phyloP scores from a whole-genome alignment of 35 echinoderm and acorn worm species.

The Strongylocentrotus purpuratus region DNA sequence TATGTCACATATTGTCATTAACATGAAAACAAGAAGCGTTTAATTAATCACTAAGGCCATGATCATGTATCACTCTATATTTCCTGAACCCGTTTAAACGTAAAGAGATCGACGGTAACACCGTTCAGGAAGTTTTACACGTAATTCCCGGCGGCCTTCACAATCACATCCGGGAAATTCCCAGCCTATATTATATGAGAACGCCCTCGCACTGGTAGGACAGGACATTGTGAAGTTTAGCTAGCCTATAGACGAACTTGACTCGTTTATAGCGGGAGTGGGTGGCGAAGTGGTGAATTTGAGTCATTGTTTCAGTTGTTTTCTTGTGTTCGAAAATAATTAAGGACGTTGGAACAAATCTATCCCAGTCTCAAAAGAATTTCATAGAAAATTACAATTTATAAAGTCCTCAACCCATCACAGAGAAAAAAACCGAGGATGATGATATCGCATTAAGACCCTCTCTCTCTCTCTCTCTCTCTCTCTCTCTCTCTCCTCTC shows the following conservation, averaged over 20 bases:
- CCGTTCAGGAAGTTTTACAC: neutral
- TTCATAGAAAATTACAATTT: too few species aligned
- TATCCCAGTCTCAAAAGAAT: too few species aligned
- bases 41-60: conserved; percentile 3
- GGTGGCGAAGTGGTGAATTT: neutral
- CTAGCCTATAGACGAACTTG: neutral
- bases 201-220: neutral
- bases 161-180: neutral
- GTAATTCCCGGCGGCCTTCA: conserved; percentile 7
- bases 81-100: neutral
- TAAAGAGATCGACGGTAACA: neutral
- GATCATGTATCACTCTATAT: neutral
- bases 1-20: neutral
- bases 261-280: neutral
- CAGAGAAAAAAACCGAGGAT: too few species aligned
- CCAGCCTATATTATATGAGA: neutral
- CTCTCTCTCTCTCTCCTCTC: too few species aligned
- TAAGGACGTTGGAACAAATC: neutral
- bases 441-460: too few species aligned
- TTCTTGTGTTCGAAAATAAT: neutral
- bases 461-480: too few species aligned
- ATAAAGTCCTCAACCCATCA: too few species aligned
- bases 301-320: neutral
- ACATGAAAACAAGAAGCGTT: conserved; percentile 12
- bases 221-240: neutral